These are phyloP conservation scores for Craseonycteris thonglongyai DNA, from an alignment of 2,113 vertebrate species.

Conservation along the genomic window DNA sequence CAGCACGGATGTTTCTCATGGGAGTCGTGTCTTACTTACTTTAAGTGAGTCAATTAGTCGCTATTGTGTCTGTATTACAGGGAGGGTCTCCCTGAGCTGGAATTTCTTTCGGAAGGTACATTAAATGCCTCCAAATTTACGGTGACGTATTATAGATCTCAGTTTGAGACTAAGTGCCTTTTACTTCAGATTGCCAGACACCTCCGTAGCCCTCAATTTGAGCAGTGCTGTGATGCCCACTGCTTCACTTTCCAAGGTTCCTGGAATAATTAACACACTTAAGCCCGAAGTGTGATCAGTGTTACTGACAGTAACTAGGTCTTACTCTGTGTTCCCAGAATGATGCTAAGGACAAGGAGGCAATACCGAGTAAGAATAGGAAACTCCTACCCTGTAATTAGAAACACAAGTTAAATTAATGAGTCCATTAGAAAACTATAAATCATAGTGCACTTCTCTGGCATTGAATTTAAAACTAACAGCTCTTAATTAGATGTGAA, in stretches of 20 bases:
- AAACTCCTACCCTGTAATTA: neutral
- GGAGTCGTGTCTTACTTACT: neutral
- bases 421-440: slow-evolving; percentile 26
- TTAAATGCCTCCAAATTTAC: neutral
- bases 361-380: neutral
- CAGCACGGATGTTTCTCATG: neutral
- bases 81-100: neutral
- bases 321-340: neutral
- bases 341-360: neutral
- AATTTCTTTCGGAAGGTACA: neutral
- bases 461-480: slow-evolving; percentile 16
- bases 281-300: neutral
- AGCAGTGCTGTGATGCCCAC: neutral
- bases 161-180: neutral
- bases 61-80: neutral
- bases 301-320: neutral
- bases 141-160: neutral
- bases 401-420: slow-evolving; percentile 26
- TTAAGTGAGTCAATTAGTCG: neutral
- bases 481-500: neutral
- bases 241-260: neutral
- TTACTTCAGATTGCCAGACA: neutral
- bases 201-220: neutral
- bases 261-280: neutral
- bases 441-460: neutral